Percentiles rank a stretch among this genome's conserved stretches.
phyloP scores from a whole-genome alignment of 2,113 vertebrate genomes.

The Camelus bactrianus region DNA sequence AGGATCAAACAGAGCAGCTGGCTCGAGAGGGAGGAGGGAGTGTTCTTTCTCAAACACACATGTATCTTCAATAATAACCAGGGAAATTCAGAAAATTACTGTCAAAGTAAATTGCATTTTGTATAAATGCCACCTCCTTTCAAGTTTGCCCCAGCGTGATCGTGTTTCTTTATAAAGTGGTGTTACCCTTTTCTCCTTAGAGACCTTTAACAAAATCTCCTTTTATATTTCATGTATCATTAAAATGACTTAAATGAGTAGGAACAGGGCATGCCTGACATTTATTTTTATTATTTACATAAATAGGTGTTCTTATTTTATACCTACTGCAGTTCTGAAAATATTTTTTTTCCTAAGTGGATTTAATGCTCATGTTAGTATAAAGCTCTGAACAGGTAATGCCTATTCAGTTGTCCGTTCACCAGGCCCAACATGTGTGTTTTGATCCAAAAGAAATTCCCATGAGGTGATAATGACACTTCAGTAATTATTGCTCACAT shows the following conservation, averaged over 20 bases:
- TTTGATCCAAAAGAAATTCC: neutral
- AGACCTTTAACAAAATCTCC: slow-evolving; percentile 80
- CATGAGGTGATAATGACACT: neutral
- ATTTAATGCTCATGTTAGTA: slow-evolving; percentile 48
- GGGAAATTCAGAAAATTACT: slow-evolving; percentile 84
- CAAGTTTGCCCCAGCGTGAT: slow-evolving; percentile 67
- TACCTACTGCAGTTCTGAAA: slow-evolving; percentile 76
- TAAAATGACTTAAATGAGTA: slow-evolving; percentile 83
- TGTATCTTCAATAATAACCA: slow-evolving; percentile 83
- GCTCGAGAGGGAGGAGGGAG: slow-evolving; percentile 66
- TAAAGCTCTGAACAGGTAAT: neutral
- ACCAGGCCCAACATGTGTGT: neutral
- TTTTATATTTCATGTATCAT: slow-evolving; percentile 84
- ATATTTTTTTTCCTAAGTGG: slow-evolving; percentile 69
- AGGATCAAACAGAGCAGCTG: slow-evolving; percentile 73
- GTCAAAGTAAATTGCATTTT: slow-evolving; percentile 85
- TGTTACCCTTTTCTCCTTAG: slow-evolving; percentile 85
- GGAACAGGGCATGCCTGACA: slow-evolving; percentile 73
- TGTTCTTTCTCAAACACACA: slow-evolving; percentile 76
- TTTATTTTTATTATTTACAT: slow-evolving; percentile 86
- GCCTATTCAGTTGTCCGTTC: neutral
- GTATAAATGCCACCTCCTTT: slow-evolving; percentile 84
- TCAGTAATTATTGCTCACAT: neutral
- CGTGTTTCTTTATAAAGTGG: slow-evolving; percentile 84
- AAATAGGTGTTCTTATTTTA: slow-evolving; percentile 76